phyloP scores from a whole-genome alignment of 2,888 invertebrate genomes.

The Pandemis cinnamomeana region DNA sequence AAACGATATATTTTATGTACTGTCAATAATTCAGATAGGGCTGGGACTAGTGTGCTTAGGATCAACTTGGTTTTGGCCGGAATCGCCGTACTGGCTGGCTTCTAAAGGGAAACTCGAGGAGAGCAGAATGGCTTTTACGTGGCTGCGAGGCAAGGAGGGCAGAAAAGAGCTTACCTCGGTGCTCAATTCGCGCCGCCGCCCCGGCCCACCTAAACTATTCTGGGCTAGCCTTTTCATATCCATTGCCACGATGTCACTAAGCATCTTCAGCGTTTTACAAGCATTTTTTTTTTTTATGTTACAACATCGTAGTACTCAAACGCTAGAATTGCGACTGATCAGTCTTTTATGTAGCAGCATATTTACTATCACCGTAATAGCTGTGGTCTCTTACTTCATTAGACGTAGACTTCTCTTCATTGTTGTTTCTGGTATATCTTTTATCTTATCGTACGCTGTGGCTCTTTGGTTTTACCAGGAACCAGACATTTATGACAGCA shows the following conservation, averaged over 20 bases:
- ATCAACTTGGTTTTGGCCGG: background rate
- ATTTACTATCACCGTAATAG: background rate
- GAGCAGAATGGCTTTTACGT: background rate
- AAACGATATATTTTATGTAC: background rate
- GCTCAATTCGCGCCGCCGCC: background rate
- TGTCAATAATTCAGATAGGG: background rate
- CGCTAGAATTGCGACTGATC: background rate
- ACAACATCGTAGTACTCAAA: background rate
- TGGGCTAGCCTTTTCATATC: background rate
- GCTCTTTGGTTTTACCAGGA: background rate
- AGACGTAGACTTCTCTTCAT: background rate
- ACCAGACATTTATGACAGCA: background rate
- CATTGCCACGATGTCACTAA: background rate
- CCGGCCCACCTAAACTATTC: background rate
- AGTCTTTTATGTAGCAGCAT: background rate
- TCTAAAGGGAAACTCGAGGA: background rate
- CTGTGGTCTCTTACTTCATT: background rate
- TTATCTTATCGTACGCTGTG: background rate
- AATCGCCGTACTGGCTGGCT: constrained; percentile 13
- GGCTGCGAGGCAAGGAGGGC: background rate
- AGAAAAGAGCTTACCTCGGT: background rate
- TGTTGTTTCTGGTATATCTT: background rate
- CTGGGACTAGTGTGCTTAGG: background rate
- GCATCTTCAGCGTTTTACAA: background rate
- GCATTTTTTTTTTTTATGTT: background rate